Conservation (phyloP, 2,113 vertebrate species). For the Cygnus atratus region DNA sequence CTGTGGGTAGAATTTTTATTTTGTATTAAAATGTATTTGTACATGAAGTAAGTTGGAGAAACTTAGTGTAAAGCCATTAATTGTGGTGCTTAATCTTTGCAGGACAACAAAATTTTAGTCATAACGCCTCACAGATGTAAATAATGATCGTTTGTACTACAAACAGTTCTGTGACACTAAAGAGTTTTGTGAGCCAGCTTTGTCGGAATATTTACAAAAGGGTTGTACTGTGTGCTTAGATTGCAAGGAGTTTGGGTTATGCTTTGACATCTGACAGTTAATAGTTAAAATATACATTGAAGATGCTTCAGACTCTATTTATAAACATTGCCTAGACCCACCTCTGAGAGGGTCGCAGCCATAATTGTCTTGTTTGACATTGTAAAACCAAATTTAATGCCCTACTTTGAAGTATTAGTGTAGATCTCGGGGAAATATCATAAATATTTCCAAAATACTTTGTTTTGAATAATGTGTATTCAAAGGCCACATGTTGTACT, state of each 20-base stretch:
- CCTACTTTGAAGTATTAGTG: neutral
- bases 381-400: neutral
- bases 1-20: neutral
- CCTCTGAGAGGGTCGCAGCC: neutral
- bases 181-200: neutral
- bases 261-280: neutral
- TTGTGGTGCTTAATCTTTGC: neutral
- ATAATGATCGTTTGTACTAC: neutral
- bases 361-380: neutral
- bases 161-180: neutral
- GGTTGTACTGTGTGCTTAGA: neutral
- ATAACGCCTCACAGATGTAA: neutral
- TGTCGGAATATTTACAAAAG: neutral
- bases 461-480: neutral
- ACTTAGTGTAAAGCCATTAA: neutral
- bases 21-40: neutral
- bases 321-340: neutral
- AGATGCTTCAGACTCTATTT: neutral
- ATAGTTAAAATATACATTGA: neutral
- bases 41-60: neutral
- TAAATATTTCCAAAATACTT: neutral
- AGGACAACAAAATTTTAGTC: neutral
- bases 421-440: neutral
- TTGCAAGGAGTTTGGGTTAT: neutral
- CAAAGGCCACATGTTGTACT: neutral